Base-by-base conservation (phyloP, 1,140 invertebrate species). In the Aphaenogaster rudis region DNA sequence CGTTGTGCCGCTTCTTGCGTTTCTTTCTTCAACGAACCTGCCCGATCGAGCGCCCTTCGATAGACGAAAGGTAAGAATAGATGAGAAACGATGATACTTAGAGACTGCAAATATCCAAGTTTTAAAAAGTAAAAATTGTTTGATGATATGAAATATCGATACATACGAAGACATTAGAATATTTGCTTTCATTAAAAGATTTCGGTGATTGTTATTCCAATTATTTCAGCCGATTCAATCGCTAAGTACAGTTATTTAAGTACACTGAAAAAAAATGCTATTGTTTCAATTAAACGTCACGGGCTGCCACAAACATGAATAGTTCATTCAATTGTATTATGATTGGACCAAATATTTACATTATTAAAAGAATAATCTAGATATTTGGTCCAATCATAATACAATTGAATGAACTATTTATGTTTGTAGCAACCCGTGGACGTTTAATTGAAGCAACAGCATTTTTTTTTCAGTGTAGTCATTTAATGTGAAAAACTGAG, bases 1-100 rank as follows among this genome's bases (percentile, higher is more conserved):
- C 80, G 28, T 61, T 74, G 80, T 84, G 69, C 69, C 69, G 80
- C 80, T 84, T 84, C 69, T 76, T 84, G 69, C 42, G 54, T 84
- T 76, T 84, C 54, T 84, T 61, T 76, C 54, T 84, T 13, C 80
- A 48, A 61, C 17, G 80, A 74, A 74, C 69, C 80, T 61, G 67
- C 69, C 39, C 45, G 45, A 84, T 39, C 69, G 54, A 74, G 45
- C 54, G 54, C 7, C 5, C 52, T 57, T 76, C 69, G 33, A 84
- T 57, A 82, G 17, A 17, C 7, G 13, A 13, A 74, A 84, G 80
- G 80, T 84, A 84, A 84, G 80, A 61, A 84, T 48, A 57, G 21
- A 21, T 21, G 54, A 50, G 5, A 45, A 69, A 28, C 4, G 5
- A 50, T 15, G 42, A 71, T n/a, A 81, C 21, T 11, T 69, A 39